Percentiles rank a stretch among this genome's conserved stretches.
Conservation (phyloP, 2,113 vertebrate genomes). For the Coturnix japonica region DNA sequence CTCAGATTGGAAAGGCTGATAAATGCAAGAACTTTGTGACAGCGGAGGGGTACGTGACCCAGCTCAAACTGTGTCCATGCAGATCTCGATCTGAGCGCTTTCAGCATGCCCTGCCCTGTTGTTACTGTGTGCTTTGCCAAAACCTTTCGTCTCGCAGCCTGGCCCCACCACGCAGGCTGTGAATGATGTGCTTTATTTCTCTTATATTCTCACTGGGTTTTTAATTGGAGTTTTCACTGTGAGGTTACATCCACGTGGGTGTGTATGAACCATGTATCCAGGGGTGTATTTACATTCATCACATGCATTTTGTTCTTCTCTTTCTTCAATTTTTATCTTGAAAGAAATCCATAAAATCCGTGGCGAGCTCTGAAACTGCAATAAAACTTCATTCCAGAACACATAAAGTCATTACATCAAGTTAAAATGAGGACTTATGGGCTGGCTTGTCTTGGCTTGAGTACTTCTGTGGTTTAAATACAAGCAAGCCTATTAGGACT, state of each 20-base stretch:
- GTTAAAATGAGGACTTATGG: accelerated
- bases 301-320: neutral
- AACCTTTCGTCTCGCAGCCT: neutral
- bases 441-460: neutral
- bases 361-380: neutral
- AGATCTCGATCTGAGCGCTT: accelerated
- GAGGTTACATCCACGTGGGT: accelerated
- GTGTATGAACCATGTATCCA: accelerated
- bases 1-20: accelerated
- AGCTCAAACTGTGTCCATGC: accelerated
- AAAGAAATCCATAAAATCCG: neutral
- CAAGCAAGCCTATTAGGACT: accelerated
- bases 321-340: neutral
- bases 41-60: accelerated
- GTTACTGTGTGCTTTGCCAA: neutral
- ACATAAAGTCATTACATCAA: accelerated
- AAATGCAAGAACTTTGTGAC: accelerated
- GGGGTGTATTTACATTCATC: accelerated
- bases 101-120: accelerated
- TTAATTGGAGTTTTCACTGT: neutral
- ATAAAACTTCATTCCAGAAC: neutral
- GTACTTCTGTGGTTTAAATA: neutral
- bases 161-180: neutral
- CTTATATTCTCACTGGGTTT: neutral
- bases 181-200: accelerated